Percentiles rank a stretch among this genome's conserved stretches.
phyloP scores from a whole-genome alignment of 2,888 invertebrate species.

The Anoplius nigerrimus region DNA sequence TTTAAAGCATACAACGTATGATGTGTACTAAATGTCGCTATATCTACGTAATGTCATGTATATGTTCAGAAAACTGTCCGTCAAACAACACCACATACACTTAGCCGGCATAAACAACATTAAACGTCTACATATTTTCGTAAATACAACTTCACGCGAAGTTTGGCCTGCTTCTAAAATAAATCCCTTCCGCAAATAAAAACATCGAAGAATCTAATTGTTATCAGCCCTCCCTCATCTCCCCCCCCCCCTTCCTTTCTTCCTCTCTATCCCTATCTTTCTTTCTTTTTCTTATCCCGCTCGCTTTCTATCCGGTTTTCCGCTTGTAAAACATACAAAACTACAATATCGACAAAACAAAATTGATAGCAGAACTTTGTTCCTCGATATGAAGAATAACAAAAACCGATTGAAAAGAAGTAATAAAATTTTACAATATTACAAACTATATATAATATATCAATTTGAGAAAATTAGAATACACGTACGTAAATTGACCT shows the following conservation, averaged over 20 bases:
- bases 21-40: background rate
- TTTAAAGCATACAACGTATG: too few species aligned
- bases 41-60: background rate
- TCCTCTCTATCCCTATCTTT: constrained; percentile 9
- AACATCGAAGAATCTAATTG: background rate
- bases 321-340: background rate
- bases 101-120: background rate
- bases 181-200: too few species aligned
- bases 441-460: too few species aligned
- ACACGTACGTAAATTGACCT: too few species aligned
- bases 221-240: constrained; percentile 19
- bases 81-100: too few species aligned
- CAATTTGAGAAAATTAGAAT: too few species aligned
- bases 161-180: background rate
- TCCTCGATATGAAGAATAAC: too few species aligned
- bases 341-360: background rate
- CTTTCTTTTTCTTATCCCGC: background rate
- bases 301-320: background rate
- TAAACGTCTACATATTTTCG: background rate
- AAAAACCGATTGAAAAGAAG: too few species aligned
- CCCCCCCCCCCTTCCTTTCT: constrained; percentile 2
- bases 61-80: background rate
- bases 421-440: too few species aligned
- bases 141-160: background rate
- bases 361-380: background rate